A percentile compares a stretch with the other conserved stretches of the same genome.
Conservation (phyloP, 1,140 invertebrate genomes). For the Littorina saxatilis region DNA sequence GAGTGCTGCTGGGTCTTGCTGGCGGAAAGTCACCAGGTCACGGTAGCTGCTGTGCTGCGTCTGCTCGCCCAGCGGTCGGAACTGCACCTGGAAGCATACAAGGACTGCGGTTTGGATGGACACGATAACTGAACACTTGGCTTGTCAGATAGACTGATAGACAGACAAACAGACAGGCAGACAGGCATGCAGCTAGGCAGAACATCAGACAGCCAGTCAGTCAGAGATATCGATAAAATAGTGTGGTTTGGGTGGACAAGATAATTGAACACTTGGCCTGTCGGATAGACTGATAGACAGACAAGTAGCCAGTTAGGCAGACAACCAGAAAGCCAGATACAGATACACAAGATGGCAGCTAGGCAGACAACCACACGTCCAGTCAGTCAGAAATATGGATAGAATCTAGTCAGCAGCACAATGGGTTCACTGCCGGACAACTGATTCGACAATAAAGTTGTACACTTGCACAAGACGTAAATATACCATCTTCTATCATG, state of each 20-base stretch:
- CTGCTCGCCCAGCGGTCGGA: not conserved
- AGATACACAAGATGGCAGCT: not conserved
- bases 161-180: not conserved
- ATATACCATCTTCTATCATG: too few relatives aligned
- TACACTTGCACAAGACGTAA: too few relatives aligned
- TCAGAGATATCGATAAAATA: too few relatives aligned
- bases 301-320: not conserved
- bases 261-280: too few relatives aligned
- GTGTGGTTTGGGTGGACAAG: too few relatives aligned
- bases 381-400: conserved; percentile 78
- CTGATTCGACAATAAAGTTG: too few relatives aligned
- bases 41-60: not conserved
- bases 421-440: too few relatives aligned
- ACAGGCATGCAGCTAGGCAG: not conserved
- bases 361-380: not conserved
- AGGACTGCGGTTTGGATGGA: not conserved
- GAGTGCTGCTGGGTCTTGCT: not conserved
- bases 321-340: not conserved
- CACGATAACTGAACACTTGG: too few relatives aligned
- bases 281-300: not conserved
- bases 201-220: not conserved
- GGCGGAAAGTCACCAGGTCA: not conserved
- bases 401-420: too few relatives aligned
- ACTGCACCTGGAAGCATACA: not conserved
- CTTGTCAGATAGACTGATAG: too few relatives aligned